These are phyloP conservation scores for Ornithoptera alexandrae DNA, from an alignment of 2,888 invertebrate species.

Conservation along the genomic window DNA sequence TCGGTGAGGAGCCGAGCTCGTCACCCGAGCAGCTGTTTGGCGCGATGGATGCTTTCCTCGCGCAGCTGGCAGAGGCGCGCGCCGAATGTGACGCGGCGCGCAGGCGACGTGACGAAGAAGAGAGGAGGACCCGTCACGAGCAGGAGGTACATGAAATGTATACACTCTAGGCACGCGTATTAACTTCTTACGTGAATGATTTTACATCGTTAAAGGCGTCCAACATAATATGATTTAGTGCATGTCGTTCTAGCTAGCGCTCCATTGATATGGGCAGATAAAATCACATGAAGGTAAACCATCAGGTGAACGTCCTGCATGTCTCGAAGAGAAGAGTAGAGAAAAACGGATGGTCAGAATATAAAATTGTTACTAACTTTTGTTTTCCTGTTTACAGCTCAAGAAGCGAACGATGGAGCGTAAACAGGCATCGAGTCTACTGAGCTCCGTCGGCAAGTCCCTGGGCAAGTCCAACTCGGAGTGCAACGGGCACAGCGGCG, in stretches of 20 bases:
- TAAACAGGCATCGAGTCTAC: conserved; percentile 88
- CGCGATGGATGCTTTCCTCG: conserved; percentile 92
- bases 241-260: no score
- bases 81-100: conserved; percentile 93
- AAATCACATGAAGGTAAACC: no score
- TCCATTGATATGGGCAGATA: no score
- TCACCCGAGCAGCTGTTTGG: conserved; percentile 97
- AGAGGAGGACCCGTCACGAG: conserved; percentile 92
- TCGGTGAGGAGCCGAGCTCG: conserved; percentile 92
- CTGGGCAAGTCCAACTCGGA: conserved; percentile 81
- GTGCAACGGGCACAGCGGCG: conserved; percentile 76
- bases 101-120: conserved; percentile 92
- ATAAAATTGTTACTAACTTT: background rate
- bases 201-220: no score
- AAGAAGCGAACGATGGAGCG: conserved; percentile 93
- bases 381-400: conserved; percentile 62
- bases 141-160: conserved; percentile 80
- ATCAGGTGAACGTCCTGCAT: no score
- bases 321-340: no score
- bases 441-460: conserved; percentile 87
- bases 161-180: background rate
- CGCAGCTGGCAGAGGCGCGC: conserved; percentile 89
- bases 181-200: no score
- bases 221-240: no score
- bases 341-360: no score